phyloP scores from a whole-genome alignment of 2,888 invertebrate species.

The Limnephilus rhombicus region DNA sequence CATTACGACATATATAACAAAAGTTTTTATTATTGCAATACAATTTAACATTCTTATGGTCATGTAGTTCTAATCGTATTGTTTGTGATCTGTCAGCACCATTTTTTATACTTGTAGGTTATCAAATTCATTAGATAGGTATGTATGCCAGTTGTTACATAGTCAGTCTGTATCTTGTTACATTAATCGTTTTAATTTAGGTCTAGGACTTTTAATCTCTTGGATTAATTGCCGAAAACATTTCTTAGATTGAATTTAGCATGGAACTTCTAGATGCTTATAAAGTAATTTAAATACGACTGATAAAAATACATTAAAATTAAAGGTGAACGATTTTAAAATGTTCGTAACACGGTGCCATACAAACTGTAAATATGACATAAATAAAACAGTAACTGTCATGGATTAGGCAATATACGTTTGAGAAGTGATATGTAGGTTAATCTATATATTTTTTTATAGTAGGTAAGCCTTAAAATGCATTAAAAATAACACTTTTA shows the following conservation, averaged over 20 bases:
- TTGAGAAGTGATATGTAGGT: conserved; percentile 18
- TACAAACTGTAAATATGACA: neutral
- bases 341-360: neutral
- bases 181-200: neutral
- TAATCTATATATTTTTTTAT: conserved; percentile 16
- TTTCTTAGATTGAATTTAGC: neutral
- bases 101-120: neutral
- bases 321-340: neutral
- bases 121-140: neutral
- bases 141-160: neutral
- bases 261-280: neutral
- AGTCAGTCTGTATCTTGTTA: neutral
- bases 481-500: neutral
- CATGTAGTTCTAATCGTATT: neutral
- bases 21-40: neutral
- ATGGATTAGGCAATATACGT: neutral
- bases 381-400: neutral
- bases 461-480: neutral
- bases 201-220: neutral
- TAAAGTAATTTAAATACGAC: conserved; percentile 8
- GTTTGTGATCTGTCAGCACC: neutral
- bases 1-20: neutral
- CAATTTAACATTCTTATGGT: neutral
- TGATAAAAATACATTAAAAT: neutral
- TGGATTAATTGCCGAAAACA: neutral